phyloP scores from a whole-genome alignment of 2,113 vertebrate species.

The Aix galericulata region DNA sequence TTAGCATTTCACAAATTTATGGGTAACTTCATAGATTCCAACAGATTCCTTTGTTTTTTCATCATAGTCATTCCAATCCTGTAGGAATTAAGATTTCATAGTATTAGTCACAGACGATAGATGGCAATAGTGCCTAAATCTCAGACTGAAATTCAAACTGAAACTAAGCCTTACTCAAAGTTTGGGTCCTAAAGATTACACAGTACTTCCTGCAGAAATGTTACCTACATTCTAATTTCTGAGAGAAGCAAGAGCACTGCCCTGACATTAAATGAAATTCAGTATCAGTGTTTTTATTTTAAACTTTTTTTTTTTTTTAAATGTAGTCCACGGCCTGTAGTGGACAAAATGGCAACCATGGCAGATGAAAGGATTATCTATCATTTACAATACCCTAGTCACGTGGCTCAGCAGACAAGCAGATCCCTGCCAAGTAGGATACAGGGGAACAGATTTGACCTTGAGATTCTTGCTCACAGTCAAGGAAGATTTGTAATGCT shows the following conservation, averaged over 20 bases:
- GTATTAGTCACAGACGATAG: constrained; percentile 20
- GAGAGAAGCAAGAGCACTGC: not conserved
- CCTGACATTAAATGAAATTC: not conserved
- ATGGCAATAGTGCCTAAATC: not conserved
- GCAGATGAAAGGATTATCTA: constrained; percentile 59
- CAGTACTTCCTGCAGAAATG: not conserved
- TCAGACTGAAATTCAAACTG: not conserved
- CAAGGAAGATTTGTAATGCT: constrained; percentile 31
- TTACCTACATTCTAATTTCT: not conserved
- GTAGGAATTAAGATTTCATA: constrained; percentile 40
- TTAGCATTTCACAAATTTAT: constrained; percentile 93
- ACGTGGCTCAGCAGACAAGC: constrained; percentile 36
- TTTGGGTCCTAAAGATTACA: not conserved
- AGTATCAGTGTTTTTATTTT: not conserved
- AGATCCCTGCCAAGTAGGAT: constrained; percentile 65
- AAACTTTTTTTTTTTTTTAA: not conserved
- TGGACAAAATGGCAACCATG: not conserved
- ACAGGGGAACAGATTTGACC: constrained; percentile 52
- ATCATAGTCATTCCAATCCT: constrained; percentile 99
- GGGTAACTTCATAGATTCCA: constrained; percentile 95
- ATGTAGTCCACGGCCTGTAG: not conserved
- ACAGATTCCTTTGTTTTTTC: constrained; percentile 92
- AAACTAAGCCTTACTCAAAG: not conserved
- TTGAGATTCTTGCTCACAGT: constrained; percentile 50
- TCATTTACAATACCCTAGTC: constrained; percentile 38